These are phyloP conservation scores for Cylas formicarius DNA, from an alignment of 1,140 invertebrate species.

Conservation along the genomic window DNA sequence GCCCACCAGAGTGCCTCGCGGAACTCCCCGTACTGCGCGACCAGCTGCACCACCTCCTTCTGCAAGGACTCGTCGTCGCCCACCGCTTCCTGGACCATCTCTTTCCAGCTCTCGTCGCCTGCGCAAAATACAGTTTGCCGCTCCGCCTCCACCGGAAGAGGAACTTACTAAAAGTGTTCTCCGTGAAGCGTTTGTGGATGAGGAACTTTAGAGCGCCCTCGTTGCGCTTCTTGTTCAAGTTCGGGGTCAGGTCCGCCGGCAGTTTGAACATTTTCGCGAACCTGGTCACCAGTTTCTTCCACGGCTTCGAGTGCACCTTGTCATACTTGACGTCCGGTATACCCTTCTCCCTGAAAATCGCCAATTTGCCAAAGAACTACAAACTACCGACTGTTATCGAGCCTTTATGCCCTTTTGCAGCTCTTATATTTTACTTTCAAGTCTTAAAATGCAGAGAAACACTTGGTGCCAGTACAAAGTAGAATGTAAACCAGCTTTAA, in stretches of 20 bases:
- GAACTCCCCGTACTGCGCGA: conserved; percentile 47
- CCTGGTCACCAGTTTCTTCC: conserved; percentile 54
- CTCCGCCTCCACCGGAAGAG: conserved; percentile 30
- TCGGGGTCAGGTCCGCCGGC: conserved; percentile 52
- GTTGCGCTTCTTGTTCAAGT: conserved; percentile 55
- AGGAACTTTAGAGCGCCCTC: conserved; percentile 60
- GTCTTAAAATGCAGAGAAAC: too few species aligned
- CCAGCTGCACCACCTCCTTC: conserved; percentile 46
- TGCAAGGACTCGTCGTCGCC: conserved; percentile 48
- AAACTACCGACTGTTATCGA: too few species aligned
- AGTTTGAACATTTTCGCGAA: conserved; percentile 56
- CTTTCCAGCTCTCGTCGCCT: conserved; percentile 56
- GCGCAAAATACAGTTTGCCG: conserved; percentile 18
- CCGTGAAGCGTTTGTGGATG: conserved; percentile 55
- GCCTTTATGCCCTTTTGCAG: too few species aligned
- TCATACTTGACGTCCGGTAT: conserved; percentile 55
- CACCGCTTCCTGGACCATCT: conserved; percentile 61
- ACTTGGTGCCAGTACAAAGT: too few species aligned
- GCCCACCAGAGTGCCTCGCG: conserved; percentile 58
- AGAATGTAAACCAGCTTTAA: too few species aligned
- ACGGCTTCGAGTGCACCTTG: conserved; percentile 50
- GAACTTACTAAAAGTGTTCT: conserved; percentile 50
- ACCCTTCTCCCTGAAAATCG: conserved; percentile 34
- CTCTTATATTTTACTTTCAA: too few species aligned
- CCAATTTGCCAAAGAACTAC: too few species aligned